Evolutionary conservation across 2,797 vertebrate species (phyloP).

Genomic region (Enteromius viviparus): DNA sequence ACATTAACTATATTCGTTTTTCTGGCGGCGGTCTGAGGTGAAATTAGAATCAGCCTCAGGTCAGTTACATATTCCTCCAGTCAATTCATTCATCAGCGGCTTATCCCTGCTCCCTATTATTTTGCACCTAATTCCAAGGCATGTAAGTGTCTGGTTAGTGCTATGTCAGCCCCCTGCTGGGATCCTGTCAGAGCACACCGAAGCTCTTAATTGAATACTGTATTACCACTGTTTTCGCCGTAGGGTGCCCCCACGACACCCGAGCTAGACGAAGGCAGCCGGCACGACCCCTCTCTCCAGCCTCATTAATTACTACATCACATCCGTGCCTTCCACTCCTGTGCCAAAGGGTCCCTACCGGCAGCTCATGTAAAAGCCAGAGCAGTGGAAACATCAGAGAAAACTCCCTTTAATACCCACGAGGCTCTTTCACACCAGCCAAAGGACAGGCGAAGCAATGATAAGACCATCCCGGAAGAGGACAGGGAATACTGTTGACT

Average conservation of each 20-base stretch:
- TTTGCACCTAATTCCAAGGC: conserved; percentile 50
- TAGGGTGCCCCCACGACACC: conserved; percentile 49
- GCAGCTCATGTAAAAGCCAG: conserved; percentile 29
- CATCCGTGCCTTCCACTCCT: conserved; percentile 53
- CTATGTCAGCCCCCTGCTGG: conserved; percentile 57
- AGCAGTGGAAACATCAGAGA: conserved; percentile 51
- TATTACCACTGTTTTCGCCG: conserved; percentile 65
- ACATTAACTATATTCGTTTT: conserved; percentile 48
- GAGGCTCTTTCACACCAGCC: conserved; percentile 32
- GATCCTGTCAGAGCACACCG: conserved; percentile 58
- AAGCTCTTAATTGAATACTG: conserved; percentile 63
- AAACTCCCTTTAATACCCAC: conserved; percentile 27
- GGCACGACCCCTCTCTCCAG: conserved; percentile 55
- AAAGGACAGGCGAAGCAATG: conserved; percentile 51
- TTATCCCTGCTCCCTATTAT: conserved; percentile 47
- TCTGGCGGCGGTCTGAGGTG: conserved; percentile 27
- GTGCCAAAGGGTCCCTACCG: conserved; percentile 37
- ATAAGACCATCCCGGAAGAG: conserved; percentile 50
- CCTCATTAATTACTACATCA: conserved; percentile 65
- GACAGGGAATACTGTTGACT: conserved; percentile 40
- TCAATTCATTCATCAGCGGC: conserved; percentile 48
- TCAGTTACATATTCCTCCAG: conserved; percentile 48
- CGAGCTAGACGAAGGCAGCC: conserved; percentile 47
- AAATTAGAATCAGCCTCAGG: conserved; percentile 54
- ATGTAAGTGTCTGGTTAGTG: conserved; percentile 61